These are phyloP conservation scores for Callopanchax toddi DNA, from an alignment of 2,113 vertebrate genomes.

Conservation along the genomic window DNA sequence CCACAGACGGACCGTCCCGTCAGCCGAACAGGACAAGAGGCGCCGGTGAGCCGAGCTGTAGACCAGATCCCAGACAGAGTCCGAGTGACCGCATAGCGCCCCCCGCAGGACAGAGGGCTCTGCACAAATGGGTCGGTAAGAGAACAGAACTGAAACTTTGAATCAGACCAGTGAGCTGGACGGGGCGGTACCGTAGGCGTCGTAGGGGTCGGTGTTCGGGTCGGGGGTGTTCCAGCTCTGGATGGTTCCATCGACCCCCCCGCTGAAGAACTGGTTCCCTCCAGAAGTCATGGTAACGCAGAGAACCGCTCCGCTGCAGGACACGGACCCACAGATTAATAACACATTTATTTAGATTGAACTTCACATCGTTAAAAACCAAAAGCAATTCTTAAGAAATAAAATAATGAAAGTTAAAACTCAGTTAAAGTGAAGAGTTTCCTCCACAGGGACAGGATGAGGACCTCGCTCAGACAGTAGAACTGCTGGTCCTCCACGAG, in stretches of 20 bases:
- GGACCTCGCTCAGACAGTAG: too few relatives aligned
- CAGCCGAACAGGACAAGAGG: constrained; percentile 91
- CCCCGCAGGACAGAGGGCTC: constrained; percentile 91
- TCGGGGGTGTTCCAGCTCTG: constrained; percentile 95
- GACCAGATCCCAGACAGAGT: constrained; percentile 91
- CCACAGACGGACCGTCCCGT: constrained; percentile 93
- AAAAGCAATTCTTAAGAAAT: too few relatives aligned
- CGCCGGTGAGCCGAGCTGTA: constrained; percentile 89
- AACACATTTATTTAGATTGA: too few relatives aligned
- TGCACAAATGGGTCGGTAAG: constrained; percentile 44
- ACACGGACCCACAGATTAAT: too few relatives aligned
- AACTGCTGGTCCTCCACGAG: too few relatives aligned
- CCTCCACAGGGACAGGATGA: too few relatives aligned
- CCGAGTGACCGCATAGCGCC: constrained; percentile 87
- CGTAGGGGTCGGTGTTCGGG: constrained; percentile 92
- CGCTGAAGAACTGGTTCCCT: constrained; percentile 95
- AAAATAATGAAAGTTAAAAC: too few relatives aligned
- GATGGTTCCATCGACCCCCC: constrained; percentile 89
- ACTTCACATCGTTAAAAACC: too few relatives aligned
- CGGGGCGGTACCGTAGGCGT: constrained; percentile 85
- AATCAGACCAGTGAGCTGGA: background rate
- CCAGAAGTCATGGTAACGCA: constrained; percentile 93
- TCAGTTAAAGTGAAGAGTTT: too few relatives aligned
- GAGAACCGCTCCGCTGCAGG: constrained; percentile 88
- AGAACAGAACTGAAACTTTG: too few relatives aligned